A percentile compares a stretch with the other conserved stretches of the same genome.
These are phyloP conservation scores for Baryphthengus martii DNA, from an alignment of 2,113 vertebrate genomes.

Conservation along the genomic window DNA sequence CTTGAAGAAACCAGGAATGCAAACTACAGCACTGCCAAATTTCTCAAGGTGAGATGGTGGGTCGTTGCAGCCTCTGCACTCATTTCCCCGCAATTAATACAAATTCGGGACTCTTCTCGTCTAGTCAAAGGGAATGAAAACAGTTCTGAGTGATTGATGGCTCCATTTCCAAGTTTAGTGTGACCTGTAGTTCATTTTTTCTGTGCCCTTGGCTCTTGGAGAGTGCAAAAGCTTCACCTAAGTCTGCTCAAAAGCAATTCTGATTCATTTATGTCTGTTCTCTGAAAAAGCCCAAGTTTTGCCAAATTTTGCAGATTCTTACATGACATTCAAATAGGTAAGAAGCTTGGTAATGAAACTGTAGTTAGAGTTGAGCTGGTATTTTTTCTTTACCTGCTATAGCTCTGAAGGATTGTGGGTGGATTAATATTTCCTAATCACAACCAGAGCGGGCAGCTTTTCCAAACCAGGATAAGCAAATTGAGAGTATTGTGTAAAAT, in stretches of 20 bases:
- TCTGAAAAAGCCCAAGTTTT: background rate
- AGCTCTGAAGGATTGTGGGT: background rate
- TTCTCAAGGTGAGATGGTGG: constrained; percentile 85
- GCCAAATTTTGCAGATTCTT: background rate
- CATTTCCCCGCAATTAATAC: background rate
- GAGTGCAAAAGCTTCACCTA: background rate
- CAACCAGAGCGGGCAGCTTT: background rate
- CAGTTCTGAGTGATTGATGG: background rate
- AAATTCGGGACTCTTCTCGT: background rate
- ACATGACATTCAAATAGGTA: background rate
- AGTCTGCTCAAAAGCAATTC: background rate
- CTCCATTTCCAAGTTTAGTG: background rate
- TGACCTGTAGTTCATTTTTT: background rate
- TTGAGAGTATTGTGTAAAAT: background rate
- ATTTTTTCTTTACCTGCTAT: background rate
- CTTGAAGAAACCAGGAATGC: constrained; percentile 90
- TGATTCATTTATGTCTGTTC: background rate
- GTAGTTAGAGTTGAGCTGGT: background rate
- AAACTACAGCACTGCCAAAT: constrained; percentile 86
- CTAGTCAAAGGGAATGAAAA: background rate
- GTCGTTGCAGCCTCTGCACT: background rate
- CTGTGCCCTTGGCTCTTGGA: background rate
- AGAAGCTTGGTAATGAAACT: background rate
- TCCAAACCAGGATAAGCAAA: background rate
- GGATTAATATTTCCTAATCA: background rate